Evolutionary conservation across 2,888 invertebrate species (phyloP), one percentile per base, ranked within the genome.

Genomic region (Tryphoninae sp.): DNA sequence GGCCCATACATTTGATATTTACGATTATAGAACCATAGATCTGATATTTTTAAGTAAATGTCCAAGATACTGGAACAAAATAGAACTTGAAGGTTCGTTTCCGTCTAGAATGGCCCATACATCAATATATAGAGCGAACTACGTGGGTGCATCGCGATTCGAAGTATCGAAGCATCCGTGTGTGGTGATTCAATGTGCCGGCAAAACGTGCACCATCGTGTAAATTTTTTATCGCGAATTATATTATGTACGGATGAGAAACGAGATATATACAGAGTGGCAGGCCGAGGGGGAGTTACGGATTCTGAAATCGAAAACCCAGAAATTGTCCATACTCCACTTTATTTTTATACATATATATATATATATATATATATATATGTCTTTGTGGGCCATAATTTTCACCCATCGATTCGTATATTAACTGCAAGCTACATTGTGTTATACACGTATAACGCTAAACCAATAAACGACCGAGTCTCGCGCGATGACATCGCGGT

Each of bases 121-220:
- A 51, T 33, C 16, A 9, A 33, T 67, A 16, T 33, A 45, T 26
- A 1, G 13, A 40, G 42, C 58, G 16, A 11, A 8, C n/a, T 33
- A 53, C 55, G 6, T 58, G 49, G 49, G 49, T 49, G 19, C 58
- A 67, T 49, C 67, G 55, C 45, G 53, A 79, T 76, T 76, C 42
- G 26, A 42, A 71, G 71, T 76, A 76, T 76, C 71, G 69, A 71
- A 71, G 71, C 71, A 42, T 71, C 53, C 53, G 33, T 6, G 22
- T 75, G 42, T 55, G 49, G 40, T 71, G 59, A 71, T 80, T 75
- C 80, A 69, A 68, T 73, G 61, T 40, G 68, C 72, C 73, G 62
- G 61, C 23, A 49, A 75, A 79, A 68, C 58, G 78, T 23, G 40
- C 67, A 40, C 19, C 72, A 67, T 59, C 67, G 45, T 67, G 23